These are phyloP conservation scores for Pterostichus madidus DNA, from an alignment of 2,888 invertebrate species.

Conservation along the genomic window DNA sequence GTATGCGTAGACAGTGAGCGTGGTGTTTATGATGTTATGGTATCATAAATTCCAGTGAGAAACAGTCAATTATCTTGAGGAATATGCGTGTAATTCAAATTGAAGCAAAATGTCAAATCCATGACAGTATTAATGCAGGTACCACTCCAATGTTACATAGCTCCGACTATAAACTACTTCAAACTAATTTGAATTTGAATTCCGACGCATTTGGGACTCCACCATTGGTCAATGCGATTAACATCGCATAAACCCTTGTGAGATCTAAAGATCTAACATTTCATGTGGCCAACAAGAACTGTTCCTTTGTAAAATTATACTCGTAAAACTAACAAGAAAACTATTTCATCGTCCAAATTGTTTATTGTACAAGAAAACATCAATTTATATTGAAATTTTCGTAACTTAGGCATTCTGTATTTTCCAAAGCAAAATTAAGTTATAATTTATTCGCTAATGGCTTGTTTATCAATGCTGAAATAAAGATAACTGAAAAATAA, in stretches of 20 bases:
- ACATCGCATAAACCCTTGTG: not conserved
- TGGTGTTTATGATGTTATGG: not conserved
- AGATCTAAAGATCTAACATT: constrained; percentile 11
- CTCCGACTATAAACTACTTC: constrained; percentile 20
- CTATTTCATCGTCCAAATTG: not conserved
- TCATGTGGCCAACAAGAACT: not conserved
- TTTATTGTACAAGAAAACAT: too few species aligned
- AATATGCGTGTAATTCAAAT: constrained; percentile 27
- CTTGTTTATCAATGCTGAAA: too few species aligned
- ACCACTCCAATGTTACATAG: not conserved
- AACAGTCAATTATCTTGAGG: constrained; percentile 9
- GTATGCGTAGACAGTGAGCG: too few species aligned
- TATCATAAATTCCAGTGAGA: constrained; percentile 9
- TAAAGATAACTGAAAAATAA: too few species aligned
- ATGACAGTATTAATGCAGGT: constrained; percentile 16
- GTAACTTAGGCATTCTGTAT: too few species aligned
- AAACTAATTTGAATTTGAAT: constrained; percentile 37
- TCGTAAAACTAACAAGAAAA: not conserved
- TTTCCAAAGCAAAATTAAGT: too few species aligned
- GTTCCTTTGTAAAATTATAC: not conserved
- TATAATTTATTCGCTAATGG: too few species aligned
- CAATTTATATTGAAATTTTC: too few species aligned
- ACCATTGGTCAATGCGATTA: constrained; percentile 27
- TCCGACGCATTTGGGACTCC: not conserved
- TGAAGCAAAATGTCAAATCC: constrained; percentile 21